Percentiles rank a stretch among this genome's conserved stretches.
phyloP scores from a whole-genome alignment of 2,888 invertebrate species.

The Mechanitis messenoides region DNA sequence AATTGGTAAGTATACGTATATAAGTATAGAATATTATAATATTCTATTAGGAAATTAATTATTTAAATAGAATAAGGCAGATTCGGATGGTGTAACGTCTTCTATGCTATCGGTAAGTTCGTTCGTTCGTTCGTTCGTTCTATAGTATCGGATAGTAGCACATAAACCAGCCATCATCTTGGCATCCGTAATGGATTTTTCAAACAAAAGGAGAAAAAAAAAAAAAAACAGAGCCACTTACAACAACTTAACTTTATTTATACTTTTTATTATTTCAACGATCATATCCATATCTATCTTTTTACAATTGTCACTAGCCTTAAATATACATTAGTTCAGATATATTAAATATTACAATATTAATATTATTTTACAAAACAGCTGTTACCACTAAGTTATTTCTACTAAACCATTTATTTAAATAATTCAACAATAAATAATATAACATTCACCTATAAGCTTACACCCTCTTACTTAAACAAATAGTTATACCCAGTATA shows the following conservation, averaged over 20 bases:
- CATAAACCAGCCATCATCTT: too few relatives aligned
- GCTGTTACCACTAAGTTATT: not conserved
- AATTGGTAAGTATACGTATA: too few relatives aligned
- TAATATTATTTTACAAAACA: not conserved
- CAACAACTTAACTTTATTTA: slow-evolving; percentile 8
- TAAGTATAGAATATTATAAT: too few relatives aligned
- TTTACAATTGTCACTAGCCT: slow-evolving; percentile 60
- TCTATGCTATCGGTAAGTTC: too few relatives aligned
- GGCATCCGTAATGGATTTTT: too few relatives aligned
- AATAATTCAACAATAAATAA: slow-evolving; percentile 26
- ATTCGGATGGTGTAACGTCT: too few relatives aligned
- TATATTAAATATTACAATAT: not conserved
- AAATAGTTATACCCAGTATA: too few relatives aligned
- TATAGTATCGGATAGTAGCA: too few relatives aligned
- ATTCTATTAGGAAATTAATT: too few relatives aligned
- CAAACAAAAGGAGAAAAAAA: too few relatives aligned
- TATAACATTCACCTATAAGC: slow-evolving; percentile 8
- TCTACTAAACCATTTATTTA: not conserved
- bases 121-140: too few relatives aligned
- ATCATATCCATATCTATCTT: slow-evolving; percentile 21
- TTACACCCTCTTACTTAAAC: not conserved
- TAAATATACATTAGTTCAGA: slow-evolving; percentile 38
- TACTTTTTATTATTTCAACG: not conserved
- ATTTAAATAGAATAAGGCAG: too few relatives aligned
- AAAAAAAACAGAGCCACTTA: not conserved